These are phyloP conservation scores for Megamerina dolium DNA, from an alignment of 2,888 invertebrate genomes.

Conservation along the genomic window DNA sequence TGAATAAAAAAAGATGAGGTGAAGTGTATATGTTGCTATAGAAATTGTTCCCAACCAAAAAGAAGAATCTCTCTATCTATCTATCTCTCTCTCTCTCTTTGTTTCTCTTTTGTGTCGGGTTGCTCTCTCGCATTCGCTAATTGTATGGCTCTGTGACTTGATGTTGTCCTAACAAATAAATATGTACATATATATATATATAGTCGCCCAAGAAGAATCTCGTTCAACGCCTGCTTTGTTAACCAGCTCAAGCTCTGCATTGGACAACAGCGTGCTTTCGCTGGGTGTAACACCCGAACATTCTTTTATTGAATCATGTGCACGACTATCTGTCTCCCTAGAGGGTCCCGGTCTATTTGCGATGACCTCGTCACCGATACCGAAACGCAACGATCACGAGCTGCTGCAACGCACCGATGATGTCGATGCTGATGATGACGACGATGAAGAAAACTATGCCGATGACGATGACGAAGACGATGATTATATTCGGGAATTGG, in stretches of 20 bases:
- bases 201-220: conserved; percentile 82
- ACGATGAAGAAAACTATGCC: conserved; percentile 31
- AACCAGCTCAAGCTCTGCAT: conserved; percentile 60
- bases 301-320: conserved; percentile 77
- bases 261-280: conserved; percentile 56
- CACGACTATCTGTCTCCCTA: conserved; percentile 78
- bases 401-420: conserved; percentile 23
- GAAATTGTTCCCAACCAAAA: too few species aligned
- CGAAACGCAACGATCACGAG: conserved; percentile 34
- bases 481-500: conserved; percentile 33
- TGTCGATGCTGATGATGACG: conserved; percentile 34
- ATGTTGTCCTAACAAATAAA: conserved; percentile 14
- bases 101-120: conserved; percentile 7
- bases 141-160: background rate
- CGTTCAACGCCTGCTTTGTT: conserved; percentile 81
- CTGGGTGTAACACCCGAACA: conserved; percentile 83
- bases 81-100: conserved; percentile 14
- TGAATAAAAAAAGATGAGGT: too few species aligned
- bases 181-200: conserved; percentile 40
- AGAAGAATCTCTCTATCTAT: conserved; percentile 7
- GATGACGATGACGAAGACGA: conserved; percentile 21
- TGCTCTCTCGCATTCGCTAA: background rate
- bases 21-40: too few species aligned
- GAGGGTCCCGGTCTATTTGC: conserved; percentile 76
- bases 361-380: conserved; percentile 57